Conservation (phyloP, 2,888 invertebrate species). For the Lottia scabra region DNA sequence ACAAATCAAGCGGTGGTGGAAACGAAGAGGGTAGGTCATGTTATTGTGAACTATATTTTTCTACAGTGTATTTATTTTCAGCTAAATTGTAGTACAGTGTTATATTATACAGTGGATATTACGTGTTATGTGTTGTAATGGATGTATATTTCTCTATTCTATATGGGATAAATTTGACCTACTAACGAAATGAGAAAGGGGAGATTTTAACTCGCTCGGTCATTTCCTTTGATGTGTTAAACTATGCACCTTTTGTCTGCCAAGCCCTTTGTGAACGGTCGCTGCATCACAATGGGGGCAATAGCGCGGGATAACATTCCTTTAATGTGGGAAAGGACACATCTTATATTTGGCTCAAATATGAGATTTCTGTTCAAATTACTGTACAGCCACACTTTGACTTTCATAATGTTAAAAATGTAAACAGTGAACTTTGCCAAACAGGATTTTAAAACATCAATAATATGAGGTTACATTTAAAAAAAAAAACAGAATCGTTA, state of each 20-base stretch:
- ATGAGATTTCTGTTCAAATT: too few species aligned
- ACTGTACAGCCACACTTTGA: too few species aligned
- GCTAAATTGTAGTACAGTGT: constrained; percentile 4
- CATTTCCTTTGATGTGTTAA: constrained; percentile 33
- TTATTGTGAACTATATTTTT: constrained; percentile 19
- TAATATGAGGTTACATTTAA: too few species aligned
- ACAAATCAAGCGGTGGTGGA: constrained; percentile 46
- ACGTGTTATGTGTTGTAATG: constrained; percentile 3
- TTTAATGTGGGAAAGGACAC: background rate
- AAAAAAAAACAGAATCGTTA: too few species aligned
- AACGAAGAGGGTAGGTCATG: constrained; percentile 57
- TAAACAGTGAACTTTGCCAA: too few species aligned
- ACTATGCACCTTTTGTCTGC: constrained; percentile 35
- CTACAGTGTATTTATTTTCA: constrained; percentile 3
- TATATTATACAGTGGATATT: constrained; percentile 8
- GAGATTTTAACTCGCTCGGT: background rate
- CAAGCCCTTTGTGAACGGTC: constrained; percentile 8
- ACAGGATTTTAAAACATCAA: too few species aligned
- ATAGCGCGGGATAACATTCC: constrained; percentile 13
- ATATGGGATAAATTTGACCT: background rate
- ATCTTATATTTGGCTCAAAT: too few species aligned
- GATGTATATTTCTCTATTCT: background rate
- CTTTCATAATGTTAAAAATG: too few species aligned
- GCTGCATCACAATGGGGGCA: constrained; percentile 26
- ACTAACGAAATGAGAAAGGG: background rate